Percentiles rank a stretch among this genome's conserved stretches.
phyloP scores from a whole-genome alignment of 2,888 invertebrate species.

The Pheosia gnoma region DNA sequence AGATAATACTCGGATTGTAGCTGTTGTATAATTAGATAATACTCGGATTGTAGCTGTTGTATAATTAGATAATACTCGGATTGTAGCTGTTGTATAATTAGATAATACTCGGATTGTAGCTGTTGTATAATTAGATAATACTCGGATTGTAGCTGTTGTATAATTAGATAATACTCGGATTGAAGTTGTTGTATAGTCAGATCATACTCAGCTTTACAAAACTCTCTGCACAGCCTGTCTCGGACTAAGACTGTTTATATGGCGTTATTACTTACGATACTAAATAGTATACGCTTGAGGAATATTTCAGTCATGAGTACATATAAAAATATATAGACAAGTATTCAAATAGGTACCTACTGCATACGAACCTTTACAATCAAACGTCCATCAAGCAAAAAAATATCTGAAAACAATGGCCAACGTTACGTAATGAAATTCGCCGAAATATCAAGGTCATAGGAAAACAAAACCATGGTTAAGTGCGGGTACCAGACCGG shows the following conservation, averaged over 20 bases:
- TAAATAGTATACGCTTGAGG: no score
- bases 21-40: not conserved
- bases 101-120: no score
- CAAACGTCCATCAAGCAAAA: slow-evolving; percentile 25
- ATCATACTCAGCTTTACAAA: no score
- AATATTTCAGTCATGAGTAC: not conserved
- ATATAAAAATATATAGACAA: not conserved
- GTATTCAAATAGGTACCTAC: not conserved
- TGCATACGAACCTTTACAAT: slow-evolving; percentile 19
- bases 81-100: no score
- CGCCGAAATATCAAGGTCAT: slow-evolving; percentile 63
- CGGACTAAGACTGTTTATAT: no score
- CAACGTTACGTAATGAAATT: slow-evolving; percentile 53
- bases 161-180: no score
- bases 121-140: no score
- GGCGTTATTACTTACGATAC: no score
- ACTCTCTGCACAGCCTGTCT: no score
- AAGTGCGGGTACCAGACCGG: slow-evolving; percentile 68
- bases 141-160: no score
- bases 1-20: no score
- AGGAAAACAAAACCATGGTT: slow-evolving; percentile 72
- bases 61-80: not conserved
- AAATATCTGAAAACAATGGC: slow-evolving; percentile 42
- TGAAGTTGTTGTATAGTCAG: no score
- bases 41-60: not conserved